Base-by-base conservation (phyloP, 2,888 invertebrate species). In the Hirtodrosophila trivittata region DNA sequence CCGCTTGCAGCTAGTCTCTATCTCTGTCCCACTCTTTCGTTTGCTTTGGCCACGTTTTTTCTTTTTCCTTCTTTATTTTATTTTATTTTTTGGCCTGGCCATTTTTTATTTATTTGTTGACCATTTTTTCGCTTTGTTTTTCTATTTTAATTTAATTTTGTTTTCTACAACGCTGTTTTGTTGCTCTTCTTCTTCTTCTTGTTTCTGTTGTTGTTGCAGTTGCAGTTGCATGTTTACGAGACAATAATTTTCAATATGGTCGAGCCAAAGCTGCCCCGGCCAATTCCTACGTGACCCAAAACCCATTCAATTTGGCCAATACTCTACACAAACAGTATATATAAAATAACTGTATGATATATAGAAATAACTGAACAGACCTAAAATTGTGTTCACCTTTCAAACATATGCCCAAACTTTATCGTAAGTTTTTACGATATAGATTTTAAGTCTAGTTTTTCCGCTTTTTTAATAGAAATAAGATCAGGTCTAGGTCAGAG, bases 181-280 rank as follows among this genome's bases (percentile, higher is more conserved):
- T 25, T 25, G 25, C 6, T 25, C 4, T 25, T 25, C 4, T 25
- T 42, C 14, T 52, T 59, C 21, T 30, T 42, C 12, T 14, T 50
- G 46, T 10, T 37, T 32, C 30, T 51, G 63, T 30, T 51, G 45
- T 49, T 64, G 63, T 43, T 65, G 37, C n/a, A 35, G 32, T 65
- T 75, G 68, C 66, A 60, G 85, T 80, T 82, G 83, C 78, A 81
- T 77, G 85, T 67, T 82, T 66, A 77, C 86, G 51, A 77, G 58
- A 73, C 77, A 72, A 83, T 85, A 83, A 85, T 80, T 77, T 81
- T 67, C 82, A 75, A 85, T 85, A 82, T 77, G 64, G 52, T 56
- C 51, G 43, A 35, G 16, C n/a, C 42, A 37, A 51, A 35, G 14
- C 30, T 6, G 26, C 4, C 21, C 10, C 9, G 7, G 25, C 4